Evolutionary conservation across 2,888 invertebrate species (phyloP).

Genomic region (Caenorhabditis panamensis): DNA sequence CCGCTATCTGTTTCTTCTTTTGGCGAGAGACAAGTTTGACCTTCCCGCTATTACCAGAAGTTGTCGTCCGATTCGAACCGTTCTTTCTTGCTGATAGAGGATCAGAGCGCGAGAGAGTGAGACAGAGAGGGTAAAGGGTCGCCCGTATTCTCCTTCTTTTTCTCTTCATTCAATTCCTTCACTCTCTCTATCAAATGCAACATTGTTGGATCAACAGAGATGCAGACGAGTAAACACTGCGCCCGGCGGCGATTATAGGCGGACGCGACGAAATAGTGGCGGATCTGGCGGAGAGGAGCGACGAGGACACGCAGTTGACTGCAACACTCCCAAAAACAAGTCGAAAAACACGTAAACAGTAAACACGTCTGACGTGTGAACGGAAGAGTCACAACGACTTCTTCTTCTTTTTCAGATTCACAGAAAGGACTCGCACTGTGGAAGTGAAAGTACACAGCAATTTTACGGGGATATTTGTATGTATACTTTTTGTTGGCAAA

Average conservation of each 20-base stretch:
- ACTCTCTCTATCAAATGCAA: constrained; percentile 54
- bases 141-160: constrained; percentile 17
- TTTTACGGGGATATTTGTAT: constrained; percentile 50
- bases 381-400: background rate
- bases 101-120: constrained; percentile 15
- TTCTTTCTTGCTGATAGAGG: constrained; percentile 31
- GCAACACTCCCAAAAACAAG: constrained; percentile 49
- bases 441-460: constrained; percentile 52
- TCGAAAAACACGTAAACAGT: constrained; percentile 22
- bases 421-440: background rate
- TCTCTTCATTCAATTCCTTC: constrained; percentile 23
- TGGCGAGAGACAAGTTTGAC: constrained; percentile 26
- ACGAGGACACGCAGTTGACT: constrained; percentile 41
- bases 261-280: constrained; percentile 36
- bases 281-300: constrained; percentile 12
- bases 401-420: background rate
- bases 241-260: constrained; percentile 55
- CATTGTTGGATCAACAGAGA: constrained; percentile 61
- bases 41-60: constrained; percentile 35
- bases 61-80: constrained; percentile 29
- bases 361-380: constrained; percentile 7
- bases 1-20: background rate
- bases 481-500: constrained; percentile 60
- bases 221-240: constrained; percentile 59
- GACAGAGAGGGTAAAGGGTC: background rate